Evolutionary conservation across 2,113 vertebrate genomes (phyloP).

Genomic region (Petrocephalus microphthalmus): DNA sequence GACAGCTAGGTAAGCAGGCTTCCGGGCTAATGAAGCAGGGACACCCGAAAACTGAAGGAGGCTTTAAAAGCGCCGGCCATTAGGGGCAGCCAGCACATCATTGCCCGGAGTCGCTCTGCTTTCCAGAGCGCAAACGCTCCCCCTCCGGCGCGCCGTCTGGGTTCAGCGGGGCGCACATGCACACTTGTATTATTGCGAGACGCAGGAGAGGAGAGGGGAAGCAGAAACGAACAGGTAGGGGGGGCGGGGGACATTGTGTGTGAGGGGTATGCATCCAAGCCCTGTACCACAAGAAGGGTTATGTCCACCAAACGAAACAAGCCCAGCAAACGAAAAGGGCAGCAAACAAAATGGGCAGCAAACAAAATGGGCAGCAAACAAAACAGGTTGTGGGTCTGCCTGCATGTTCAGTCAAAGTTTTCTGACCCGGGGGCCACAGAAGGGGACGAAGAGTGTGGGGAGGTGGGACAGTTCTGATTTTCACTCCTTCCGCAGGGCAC

Average conservation of each 20-base stretch:
- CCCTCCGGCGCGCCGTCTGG: background rate
- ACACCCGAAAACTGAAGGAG: background rate
- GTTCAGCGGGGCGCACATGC: background rate
- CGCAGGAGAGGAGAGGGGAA: background rate
- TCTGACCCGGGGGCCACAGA: background rate
- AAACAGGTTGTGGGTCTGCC: background rate
- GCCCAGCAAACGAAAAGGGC: background rate
- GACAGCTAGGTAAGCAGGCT: constrained; percentile 10
- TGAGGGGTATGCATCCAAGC: background rate
- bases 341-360: background rate
- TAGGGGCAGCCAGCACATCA: background rate
- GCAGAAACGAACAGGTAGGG: background rate
- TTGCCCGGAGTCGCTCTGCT: background rate
- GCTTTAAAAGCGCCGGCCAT: constrained; percentile 4
- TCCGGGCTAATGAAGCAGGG: constrained; percentile 19
- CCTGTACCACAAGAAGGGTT: background rate
- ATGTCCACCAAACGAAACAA: background rate
- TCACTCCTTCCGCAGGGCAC: background rate
- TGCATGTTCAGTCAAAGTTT: background rate
- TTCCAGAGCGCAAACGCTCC: background rate
- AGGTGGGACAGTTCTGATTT: too few species aligned
- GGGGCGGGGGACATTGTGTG: background rate
- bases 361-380: background rate
- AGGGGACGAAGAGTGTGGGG: background rate
- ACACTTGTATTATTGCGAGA: background rate